Base-by-base conservation (phyloP, 2,888 invertebrate species). In the Acrocyrtus sp. region DNA sequence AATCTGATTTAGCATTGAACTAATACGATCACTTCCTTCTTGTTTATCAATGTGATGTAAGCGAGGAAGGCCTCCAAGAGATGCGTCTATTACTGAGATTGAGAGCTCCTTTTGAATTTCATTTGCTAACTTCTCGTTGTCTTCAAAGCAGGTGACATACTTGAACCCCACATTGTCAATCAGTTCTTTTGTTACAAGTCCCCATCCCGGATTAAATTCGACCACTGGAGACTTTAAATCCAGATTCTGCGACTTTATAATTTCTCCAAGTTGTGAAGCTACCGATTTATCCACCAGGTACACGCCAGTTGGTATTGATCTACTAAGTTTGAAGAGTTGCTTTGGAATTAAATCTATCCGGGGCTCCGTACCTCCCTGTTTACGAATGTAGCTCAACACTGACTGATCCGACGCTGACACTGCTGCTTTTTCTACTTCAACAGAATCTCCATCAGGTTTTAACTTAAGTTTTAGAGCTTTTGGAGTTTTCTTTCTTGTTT, bases 181-280 rank as follows among this genome's bases (percentile, higher is more conserved):
- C 34, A 92, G 82, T 78, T 89, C 86, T 77, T 86, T 83, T 1
- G 90, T 89, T 56, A 92, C 83, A 21, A 89, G 83, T 0, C 92
- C 91, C 47, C 89, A 84, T 0, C 92, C 92, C 0, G 92, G 90
- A 84, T 90, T 90, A 0, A 90, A 85, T 85, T 92, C 92, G n/a
- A 90, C 84, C 17, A 90, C 82, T 2, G 77, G 75, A 4, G 54
- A 57, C 22, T 58, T 47, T 10, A 21, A 17, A 65, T 78, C 74
- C 19, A 72, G 54, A 17, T 70, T 62, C 24, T 77, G 43, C 2
- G 21, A 5, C 26, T 29, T 15, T 5, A 69, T 43, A 4, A 70
- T 21, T 15, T 57, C 15, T 6, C 24, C 58, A 17, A 79, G 50
- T 15, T 43, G 19, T 10, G n/a, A 21, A 0, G 76, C 76, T 10